Percentiles rank a stretch among this genome's conserved stretches.
Conservation (phyloP, 2,888 invertebrate genomes). For the Gisinianus flammeolus region DNA sequence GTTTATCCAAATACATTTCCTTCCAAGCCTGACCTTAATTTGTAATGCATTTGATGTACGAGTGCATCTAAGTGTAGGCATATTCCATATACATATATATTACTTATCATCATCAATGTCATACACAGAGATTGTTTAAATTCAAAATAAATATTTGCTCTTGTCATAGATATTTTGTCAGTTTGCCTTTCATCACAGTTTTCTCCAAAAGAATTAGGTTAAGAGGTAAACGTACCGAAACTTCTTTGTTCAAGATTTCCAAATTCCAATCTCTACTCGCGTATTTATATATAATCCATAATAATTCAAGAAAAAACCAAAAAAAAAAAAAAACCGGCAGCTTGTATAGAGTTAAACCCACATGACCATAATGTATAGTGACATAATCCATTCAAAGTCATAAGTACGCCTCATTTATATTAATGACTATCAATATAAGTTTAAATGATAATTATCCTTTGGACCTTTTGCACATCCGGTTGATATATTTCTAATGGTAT, state of each 20-base stretch:
- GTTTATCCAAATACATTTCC: not conserved
- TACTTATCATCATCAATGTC: not conserved
- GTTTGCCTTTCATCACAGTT: not conserved
- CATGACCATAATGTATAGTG: too few species aligned
- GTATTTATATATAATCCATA: too few species aligned
- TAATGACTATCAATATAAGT: too few species aligned
- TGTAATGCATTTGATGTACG: not conserved
- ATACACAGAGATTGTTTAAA: not conserved
- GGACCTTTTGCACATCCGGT: too few species aligned
- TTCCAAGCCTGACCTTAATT: too few species aligned
- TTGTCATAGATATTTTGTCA: not conserved
- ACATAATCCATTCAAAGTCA: too few species aligned
- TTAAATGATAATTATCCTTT: too few species aligned
- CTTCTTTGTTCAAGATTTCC: not conserved
- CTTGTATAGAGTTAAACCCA: too few species aligned
- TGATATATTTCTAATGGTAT: too few species aligned
- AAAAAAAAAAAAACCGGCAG: too few species aligned
- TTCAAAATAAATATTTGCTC: not conserved
- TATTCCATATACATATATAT: not conserved
- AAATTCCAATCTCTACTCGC: not conserved
- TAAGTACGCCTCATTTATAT: too few species aligned
- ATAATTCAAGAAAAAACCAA: too few species aligned
- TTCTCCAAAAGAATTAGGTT: not conserved
- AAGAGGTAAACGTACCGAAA: not conserved
- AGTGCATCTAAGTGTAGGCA: not conserved